Base-by-base conservation (phyloP, 2,113 vertebrate species). In the Hylia prasina region DNA sequence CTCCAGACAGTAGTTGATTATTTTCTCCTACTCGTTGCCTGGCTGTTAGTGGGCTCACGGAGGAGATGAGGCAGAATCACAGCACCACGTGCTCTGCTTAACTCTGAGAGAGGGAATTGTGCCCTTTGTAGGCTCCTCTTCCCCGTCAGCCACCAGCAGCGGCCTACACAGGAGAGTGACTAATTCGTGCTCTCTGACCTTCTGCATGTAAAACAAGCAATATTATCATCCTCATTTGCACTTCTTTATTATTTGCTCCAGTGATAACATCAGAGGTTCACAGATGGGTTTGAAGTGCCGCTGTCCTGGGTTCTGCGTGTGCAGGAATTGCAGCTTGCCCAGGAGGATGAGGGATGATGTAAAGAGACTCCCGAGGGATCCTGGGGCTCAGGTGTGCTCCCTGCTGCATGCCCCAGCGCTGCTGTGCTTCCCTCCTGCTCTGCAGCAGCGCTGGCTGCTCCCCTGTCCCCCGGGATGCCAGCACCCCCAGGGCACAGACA, bases 121-220 rank as follows among this genome's bases (percentile, higher is more conserved):
- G 69, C 56, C 77, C 78, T 87, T 64, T 87, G 77, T 17, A 63
- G 47, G 44, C 77, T 68, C 47, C 7, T 78, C 89, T 44, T 78
- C 48, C 42, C 76, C 11, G 0, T 13, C 64, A 64, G 69, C 66
- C 20, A 66, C 60, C 72, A 39, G 91, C 89, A 60, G 42, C 33
- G 81, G 69, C 72, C 94, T 71, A 21, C 94, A 71, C 69, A 64
- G 80, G 89, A 87, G 91, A 94, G 91, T 64, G 89, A 89, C 72
- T 94, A 35, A 96, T 77, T 82, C 65, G 2, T 84, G 91, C 94
- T 87, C 91, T 92, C 87, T 96, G 93, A 94, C 90, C 93, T 91
- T 64, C 83, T 78, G 80, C 94, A 87, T 95, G 95, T 96, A 94
- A 82, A 94, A 94, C 93, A 95, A 95, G 95, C 77, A 86, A 39